Conservation (phyloP, 2,797 vertebrate species). For the Thripadectes ignobilis region DNA sequence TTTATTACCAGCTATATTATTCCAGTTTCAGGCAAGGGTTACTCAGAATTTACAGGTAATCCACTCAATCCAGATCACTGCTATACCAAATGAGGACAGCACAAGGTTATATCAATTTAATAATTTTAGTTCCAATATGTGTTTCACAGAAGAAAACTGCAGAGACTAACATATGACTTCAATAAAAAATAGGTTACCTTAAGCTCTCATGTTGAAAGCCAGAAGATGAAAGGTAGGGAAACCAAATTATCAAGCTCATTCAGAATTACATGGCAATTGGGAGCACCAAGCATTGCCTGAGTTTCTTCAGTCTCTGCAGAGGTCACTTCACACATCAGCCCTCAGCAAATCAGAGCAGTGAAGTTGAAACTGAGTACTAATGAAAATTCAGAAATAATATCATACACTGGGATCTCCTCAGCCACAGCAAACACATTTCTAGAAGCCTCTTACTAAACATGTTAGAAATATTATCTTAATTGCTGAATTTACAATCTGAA, state of each 20-base stretch:
- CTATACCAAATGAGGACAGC: slow-evolving; percentile 30
- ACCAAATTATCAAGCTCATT: neutral
- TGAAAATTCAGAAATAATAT: neutral
- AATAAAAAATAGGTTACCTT: neutral
- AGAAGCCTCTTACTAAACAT: neutral
- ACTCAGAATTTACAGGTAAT: slow-evolving; percentile 50
- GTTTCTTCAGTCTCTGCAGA: neutral
- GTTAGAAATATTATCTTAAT: neutral
- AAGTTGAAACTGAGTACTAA: neutral
- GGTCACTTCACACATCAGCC: neutral
- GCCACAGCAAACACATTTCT: neutral
- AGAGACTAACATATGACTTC: neutral
- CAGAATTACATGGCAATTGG: neutral
- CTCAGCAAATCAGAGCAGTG: neutral
- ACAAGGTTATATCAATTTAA: slow-evolving; percentile 28
- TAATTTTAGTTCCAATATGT: neutral
- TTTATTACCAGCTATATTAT: slow-evolving; percentile 58
- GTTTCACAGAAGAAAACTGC: neutral
- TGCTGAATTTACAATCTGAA: neutral
- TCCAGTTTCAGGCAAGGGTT: slow-evolving; percentile 54
- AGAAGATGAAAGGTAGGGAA: neutral
- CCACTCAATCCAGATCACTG: slow-evolving; percentile 36
- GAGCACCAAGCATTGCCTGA: neutral
- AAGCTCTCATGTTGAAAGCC: neutral
- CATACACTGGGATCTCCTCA: neutral